Percentiles rank a stretch among this genome's conserved stretches.
phyloP scores from a whole-genome alignment of 2,888 invertebrate species.

The Neoaliturus tenellus region DNA sequence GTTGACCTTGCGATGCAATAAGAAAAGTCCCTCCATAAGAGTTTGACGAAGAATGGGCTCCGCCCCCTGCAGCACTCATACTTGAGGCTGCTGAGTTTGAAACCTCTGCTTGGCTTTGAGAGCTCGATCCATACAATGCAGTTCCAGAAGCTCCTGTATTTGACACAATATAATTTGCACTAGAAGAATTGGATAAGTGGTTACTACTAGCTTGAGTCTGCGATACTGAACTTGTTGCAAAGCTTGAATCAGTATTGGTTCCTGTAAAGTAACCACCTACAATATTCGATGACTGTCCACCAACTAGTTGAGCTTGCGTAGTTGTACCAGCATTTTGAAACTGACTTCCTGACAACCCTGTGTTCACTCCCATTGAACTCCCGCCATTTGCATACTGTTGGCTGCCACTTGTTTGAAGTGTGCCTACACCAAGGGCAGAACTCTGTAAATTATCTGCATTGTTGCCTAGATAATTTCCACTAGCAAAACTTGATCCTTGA shows the following conservation, averaged over 20 bases:
- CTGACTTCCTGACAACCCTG: background rate
- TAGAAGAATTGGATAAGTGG: background rate
- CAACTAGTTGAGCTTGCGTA: background rate
- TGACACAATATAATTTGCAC: background rate
- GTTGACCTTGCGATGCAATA: background rate
- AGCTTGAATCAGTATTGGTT: slow-evolving; percentile 3
- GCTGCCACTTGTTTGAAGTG: background rate
- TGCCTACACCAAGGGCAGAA: background rate
- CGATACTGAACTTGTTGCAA: slow-evolving; percentile 5
- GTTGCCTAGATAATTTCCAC: background rate
- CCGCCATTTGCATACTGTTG: background rate
- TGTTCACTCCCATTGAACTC: background rate
- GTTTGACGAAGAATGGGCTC: background rate
- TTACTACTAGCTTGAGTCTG: slow-evolving; percentile 3
- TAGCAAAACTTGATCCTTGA: background rate
- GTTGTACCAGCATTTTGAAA: background rate
- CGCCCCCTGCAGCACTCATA: background rate
- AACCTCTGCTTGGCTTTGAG: background rate
- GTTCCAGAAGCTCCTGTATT: background rate
- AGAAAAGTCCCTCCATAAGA: background rate
- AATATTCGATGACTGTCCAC: background rate
- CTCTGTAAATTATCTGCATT: background rate
- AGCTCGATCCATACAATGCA: background rate
- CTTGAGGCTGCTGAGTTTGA: slow-evolving; percentile 5
- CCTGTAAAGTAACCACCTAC: slow-evolving; percentile 9